Base-by-base conservation (phyloP, 1,140 invertebrate genomes). In the Lasioglossum baleicum region DNA sequence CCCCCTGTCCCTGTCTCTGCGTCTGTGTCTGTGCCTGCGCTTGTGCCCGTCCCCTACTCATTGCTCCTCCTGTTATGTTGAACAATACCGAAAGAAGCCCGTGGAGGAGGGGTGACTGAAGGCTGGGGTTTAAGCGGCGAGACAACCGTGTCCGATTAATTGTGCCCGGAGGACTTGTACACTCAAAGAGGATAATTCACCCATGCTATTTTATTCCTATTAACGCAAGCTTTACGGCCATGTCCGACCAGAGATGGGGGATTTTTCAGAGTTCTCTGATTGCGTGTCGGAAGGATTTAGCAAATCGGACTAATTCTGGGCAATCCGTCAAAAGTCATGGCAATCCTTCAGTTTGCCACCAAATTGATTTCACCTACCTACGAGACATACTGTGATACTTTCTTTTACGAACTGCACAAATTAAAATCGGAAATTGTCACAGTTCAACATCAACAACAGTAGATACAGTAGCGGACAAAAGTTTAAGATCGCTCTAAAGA, bases 91-190 rank as follows among this genome's bases (percentile, higher is more conserved):
- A 75, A 73, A 80, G 78, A 75, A 75, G 63, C 74, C 63, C 40
- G 72, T 20, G 22, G 78, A 61, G 11, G 58, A 26, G 20, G 58
- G 51, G 22, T 2, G 69, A 31, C 75, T 26, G 69, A 66, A 74
- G 63, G 53, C 61, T 7, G 48, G 56, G 53, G 60, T 67, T 74
- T 79, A 61, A 80, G 67, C 71, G 81, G 66, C 65, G 83, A 81
- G 83, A 75, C 73, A 77, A 84, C 78, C 83, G 87, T 83, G 83
- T 80, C 80, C 75, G 83, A 89, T 88, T 90, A 90, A 90, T 89
- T 89, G 88, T 81, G 75, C 89, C 88, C 88, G 53, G 72, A 87
- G 88, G 88, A 83, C 53, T 82, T 63, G 71, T 15, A 3, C 26
- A 56, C 68, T 89, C 83, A 88, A 87, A 83, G 83, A 83, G 82